phyloP scores from a whole-genome alignment of 2,113 vertebrate species.

The Pteronura brasiliensis region DNA sequence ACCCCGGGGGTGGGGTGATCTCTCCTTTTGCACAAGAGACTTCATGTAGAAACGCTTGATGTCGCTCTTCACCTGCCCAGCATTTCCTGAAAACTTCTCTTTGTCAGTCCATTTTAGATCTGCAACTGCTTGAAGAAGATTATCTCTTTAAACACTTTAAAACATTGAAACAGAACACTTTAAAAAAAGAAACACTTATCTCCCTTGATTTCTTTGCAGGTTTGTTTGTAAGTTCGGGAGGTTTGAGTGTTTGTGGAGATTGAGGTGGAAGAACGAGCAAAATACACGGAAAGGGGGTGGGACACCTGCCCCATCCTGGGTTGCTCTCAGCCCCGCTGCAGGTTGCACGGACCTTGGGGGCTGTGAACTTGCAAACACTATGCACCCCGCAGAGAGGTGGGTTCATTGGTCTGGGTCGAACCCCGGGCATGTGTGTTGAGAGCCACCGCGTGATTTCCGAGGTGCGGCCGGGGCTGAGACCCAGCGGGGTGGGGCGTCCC shows the following conservation, averaged over 20 bases:
- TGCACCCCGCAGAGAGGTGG: rapidly evolving
- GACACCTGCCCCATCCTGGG: rapidly evolving
- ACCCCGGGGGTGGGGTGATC: rapidly evolving
- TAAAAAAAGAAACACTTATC: not conserved
- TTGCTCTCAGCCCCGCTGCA: not conserved
- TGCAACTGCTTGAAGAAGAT: not conserved
- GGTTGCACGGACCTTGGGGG: rapidly evolving
- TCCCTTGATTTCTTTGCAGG: not conserved
- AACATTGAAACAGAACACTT: not conserved
- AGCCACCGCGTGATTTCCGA: not conserved
- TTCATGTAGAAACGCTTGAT: not conserved
- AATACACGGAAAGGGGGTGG: no score
- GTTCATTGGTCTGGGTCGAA: not conserved
- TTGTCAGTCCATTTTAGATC: not conserved
- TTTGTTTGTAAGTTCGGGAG: not conserved
- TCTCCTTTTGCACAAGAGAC: not conserved
- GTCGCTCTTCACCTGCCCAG: not conserved
- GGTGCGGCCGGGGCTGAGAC: not conserved
- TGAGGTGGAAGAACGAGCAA: not conserved
- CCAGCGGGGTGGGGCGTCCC: rapidly evolving
- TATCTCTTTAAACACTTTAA: not conserved
- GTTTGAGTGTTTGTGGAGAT: not conserved
- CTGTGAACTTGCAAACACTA: not conserved
- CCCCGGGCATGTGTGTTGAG: not conserved
- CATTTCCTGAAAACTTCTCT: not conserved